phyloP scores from a whole-genome alignment of 1,140 invertebrate species.

The Calliphora vicina region DNA sequence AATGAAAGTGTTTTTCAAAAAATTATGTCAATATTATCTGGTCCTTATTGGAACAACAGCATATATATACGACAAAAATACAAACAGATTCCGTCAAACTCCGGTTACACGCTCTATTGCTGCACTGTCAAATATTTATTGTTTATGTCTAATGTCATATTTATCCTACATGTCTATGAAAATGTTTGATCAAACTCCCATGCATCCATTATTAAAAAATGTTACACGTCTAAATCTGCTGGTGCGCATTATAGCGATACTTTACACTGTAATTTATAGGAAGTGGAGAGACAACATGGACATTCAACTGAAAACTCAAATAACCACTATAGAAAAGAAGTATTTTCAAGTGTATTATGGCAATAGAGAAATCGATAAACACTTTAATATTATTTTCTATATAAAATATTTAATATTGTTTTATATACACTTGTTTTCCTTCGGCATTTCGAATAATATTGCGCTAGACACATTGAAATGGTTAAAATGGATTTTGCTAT shows the following conservation, averaged over 20 bases:
- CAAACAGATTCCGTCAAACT: neutral
- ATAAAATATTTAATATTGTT: neutral
- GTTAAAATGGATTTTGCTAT: neutral
- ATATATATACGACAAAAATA: neutral
- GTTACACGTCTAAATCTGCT: neutral
- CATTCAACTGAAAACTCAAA: neutral
- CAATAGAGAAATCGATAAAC: neutral
- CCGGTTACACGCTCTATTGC: neutral
- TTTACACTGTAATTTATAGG: neutral
- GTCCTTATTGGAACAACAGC: neutral
- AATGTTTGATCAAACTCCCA: neutral
- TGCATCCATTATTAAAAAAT: neutral
- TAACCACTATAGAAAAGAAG: neutral
- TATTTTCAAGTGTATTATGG: neutral
- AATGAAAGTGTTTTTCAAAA: neutral
- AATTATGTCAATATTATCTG: neutral
- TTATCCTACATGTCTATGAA: neutral
- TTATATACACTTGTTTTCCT: neutral
- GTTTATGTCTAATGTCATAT: neutral
- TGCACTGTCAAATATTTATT: neutral
- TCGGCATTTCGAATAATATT: neutral
- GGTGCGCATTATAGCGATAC: neutral
- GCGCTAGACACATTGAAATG: neutral
- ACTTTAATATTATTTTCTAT: neutral
- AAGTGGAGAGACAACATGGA: neutral